Conservation (phyloP, 2,888 invertebrate species). For the Tiliacea aurago region DNA sequence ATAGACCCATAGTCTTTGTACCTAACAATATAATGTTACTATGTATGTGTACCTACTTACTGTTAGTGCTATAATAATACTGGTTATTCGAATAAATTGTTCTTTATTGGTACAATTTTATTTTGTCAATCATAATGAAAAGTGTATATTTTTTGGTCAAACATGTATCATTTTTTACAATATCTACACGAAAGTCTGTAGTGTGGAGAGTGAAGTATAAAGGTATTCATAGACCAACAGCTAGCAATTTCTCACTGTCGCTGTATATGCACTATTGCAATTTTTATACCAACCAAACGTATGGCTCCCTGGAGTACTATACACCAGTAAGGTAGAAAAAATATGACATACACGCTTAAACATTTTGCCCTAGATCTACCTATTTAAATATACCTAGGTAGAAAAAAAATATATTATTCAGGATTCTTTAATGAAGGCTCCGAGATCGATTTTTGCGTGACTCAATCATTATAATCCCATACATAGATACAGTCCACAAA, state of each 20-base stretch:
- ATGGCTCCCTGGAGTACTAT: slow-evolving; percentile 32
- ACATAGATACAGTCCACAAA: background rate
- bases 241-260: slow-evolving; percentile 42
- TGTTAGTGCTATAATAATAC: background rate
- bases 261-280: slow-evolving; percentile 46
- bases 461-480: background rate
- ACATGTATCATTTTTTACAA: slow-evolving; percentile 11
- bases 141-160: background rate
- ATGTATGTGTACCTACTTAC: background rate
- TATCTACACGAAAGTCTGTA: slow-evolving; percentile 11
- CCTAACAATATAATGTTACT: background rate
- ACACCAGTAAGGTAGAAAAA: slow-evolving; percentile 21
- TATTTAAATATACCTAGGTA: background rate
- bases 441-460: no score
- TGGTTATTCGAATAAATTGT: background rate
- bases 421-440: background rate
- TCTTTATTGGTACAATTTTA: background rate
- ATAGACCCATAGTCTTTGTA: background rate
- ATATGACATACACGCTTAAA: slow-evolving; percentile 6
- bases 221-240: slow-evolving; percentile 30
- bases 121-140: background rate
- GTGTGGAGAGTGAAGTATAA: slow-evolving; percentile 17
- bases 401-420: background rate
- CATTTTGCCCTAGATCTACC: background rate
- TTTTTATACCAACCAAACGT: slow-evolving; percentile 39